Evolutionary conservation across 2,113 vertebrate genomes (phyloP).

Genomic region (Myrmecobius fasciatus): DNA sequence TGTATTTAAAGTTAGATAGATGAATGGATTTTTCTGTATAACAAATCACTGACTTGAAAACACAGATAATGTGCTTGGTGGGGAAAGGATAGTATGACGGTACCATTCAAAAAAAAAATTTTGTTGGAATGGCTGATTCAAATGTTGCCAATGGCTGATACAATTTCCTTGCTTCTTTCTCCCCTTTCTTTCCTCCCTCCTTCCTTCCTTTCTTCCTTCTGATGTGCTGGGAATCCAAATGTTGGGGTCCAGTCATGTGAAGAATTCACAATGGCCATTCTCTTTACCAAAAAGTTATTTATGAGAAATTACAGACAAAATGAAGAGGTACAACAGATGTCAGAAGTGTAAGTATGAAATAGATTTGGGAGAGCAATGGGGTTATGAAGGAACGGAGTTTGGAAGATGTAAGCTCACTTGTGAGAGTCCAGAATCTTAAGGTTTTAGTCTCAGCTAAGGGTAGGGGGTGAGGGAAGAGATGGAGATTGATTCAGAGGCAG

Average conservation of each 20-base stretch:
- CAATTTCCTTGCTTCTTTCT: constrained; percentile 13
- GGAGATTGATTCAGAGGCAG: neutral
- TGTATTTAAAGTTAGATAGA: constrained; percentile 67
- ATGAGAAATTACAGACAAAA: too few species aligned
- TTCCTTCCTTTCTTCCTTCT: too few species aligned
- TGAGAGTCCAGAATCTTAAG: neutral
- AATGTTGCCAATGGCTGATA: constrained; percentile 8
- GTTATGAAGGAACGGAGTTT: too few species aligned
- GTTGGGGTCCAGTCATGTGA: too few species aligned
- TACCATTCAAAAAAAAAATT: constrained; percentile 51
- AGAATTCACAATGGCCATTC: too few species aligned
- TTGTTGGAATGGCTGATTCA: neutral
- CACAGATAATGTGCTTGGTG: constrained; percentile 46
- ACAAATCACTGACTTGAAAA: constrained; percentile 55
- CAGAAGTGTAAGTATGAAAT: too few species aligned
- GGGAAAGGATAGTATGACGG: constrained; percentile 38
- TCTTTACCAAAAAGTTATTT: too few species aligned
- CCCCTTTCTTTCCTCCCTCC: too few species aligned
- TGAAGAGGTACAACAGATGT: too few species aligned
- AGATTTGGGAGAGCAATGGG: too few species aligned
- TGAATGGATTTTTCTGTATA: constrained; percentile 60
- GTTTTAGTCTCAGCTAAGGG: neutral
- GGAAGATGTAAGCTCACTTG: neutral
- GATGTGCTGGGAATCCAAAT: too few species aligned
- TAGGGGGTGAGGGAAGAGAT: neutral